These are phyloP conservation scores for Trichonephila inaurata DNA, from an alignment of 1,140 invertebrate genomes.

Conservation along the genomic window DNA sequence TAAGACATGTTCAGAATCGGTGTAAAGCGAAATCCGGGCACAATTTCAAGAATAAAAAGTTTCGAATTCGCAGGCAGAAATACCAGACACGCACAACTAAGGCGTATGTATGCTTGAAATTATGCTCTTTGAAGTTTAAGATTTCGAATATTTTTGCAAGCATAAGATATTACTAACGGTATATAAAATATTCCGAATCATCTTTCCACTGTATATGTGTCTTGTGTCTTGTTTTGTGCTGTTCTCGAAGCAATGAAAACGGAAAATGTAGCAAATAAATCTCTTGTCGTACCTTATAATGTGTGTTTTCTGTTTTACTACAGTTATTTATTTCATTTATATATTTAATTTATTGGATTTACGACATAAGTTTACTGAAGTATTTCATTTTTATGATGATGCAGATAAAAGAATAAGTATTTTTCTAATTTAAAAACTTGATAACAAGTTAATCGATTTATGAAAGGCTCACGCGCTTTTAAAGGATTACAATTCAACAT, in stretches of 20 bases:
- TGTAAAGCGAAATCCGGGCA: background rate
- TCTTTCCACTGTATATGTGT: background rate
- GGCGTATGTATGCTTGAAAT: conserved; percentile 18
- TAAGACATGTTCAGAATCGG: background rate
- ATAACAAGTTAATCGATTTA: no score
- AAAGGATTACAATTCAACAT: no score
- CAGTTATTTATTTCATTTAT: no score
- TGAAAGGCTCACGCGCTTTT: no score
- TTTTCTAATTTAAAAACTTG: no score
- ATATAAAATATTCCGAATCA: conserved; percentile 23
- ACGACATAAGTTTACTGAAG: no score
- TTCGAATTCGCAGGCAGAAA: background rate
- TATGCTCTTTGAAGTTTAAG: background rate
- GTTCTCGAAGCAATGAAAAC: background rate
- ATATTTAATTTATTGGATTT: no score
- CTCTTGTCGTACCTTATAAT: background rate
- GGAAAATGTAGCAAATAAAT: background rate
- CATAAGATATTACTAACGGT: background rate
- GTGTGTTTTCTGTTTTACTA: no score
- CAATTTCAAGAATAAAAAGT: background rate
- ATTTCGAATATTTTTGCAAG: background rate
- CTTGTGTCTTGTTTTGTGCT: background rate
- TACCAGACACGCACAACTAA: background rate
- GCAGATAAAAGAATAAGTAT: no score
- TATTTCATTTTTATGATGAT: no score